Percentiles rank a stretch among this genome's conserved stretches.
Conservation (phyloP, 2,888 invertebrate genomes). For the Hesperia comma region DNA sequence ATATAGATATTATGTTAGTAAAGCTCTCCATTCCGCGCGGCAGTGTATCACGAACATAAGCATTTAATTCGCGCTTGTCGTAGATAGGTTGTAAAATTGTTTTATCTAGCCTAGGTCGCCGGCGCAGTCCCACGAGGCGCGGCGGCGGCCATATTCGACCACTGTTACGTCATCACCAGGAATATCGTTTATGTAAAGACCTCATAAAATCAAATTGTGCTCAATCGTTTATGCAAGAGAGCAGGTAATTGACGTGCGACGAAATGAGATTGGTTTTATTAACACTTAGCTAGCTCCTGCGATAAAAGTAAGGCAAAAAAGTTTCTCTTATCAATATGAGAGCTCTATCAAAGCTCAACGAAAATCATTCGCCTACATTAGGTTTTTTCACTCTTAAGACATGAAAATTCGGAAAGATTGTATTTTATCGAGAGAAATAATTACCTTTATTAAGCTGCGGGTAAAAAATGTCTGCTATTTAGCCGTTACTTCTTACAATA, state of each 20-base stretch:
- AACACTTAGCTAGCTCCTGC: neutral
- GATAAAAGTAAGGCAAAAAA: neutral
- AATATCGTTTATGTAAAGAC: conserved; percentile 28
- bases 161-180: conserved; percentile 37
- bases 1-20: neutral
- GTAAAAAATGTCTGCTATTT: too few relatives aligned
- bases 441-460: too few relatives aligned
- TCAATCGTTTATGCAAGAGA: neutral
- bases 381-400: too few relatives aligned
- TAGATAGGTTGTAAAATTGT: conserved; percentile 38
- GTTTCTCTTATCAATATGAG: too few relatives aligned
- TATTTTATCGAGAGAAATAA: too few relatives aligned
- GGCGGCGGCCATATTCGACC: conserved; percentile 29
- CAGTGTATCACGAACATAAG: conserved; percentile 30
- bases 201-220: conserved; percentile 18
- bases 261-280: too few relatives aligned
- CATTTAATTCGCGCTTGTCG: conserved; percentile 36
- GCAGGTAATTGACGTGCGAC: neutral
- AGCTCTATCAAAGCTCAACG: too few relatives aligned
- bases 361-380: too few relatives aligned
- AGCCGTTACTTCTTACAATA: too few relatives aligned
- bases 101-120: conserved; percentile 23
- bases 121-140: conserved; percentile 38
- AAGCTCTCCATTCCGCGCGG: neutral
- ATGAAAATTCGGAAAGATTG: too few relatives aligned